Evolutionary conservation across 2,797 vertebrate genomes (phyloP).

Genomic region (Sebastolobus altivelis): DNA sequence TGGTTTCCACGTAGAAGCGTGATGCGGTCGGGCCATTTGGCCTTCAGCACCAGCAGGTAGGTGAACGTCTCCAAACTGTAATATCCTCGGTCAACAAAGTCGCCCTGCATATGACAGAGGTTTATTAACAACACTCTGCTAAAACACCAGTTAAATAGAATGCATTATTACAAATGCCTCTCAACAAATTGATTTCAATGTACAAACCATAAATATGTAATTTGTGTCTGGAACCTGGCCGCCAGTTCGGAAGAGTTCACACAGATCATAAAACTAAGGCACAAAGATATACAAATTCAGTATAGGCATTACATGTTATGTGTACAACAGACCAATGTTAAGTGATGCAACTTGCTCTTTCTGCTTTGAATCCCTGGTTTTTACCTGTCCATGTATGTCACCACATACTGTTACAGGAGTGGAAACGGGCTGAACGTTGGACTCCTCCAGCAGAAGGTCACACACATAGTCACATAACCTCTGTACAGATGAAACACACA

Average conservation of each 20-base stretch:
- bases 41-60: constrained; percentile 96
- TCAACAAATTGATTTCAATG: background rate
- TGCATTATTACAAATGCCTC: background rate
- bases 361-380: background rate
- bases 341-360: background rate
- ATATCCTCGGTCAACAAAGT: constrained; percentile 98
- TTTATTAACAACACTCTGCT: background rate
- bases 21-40: constrained; percentile 98
- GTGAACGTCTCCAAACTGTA: constrained; percentile 98
- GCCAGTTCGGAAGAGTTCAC: constrained; percentile 97
- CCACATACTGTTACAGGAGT: constrained; percentile 98
- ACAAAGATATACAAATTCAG: constrained; percentile 5
- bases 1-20: constrained; percentile 97
- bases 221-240: constrained; percentile 98
- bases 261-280: constrained; percentile 94
- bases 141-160: background rate
- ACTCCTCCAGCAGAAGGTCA: constrained; percentile 96
- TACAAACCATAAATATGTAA: constrained; percentile 97
- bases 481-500: constrained; percentile 70
- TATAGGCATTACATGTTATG: background rate
- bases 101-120: constrained; percentile 85
- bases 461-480: constrained; percentile 98
- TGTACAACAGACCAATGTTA: background rate
- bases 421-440: constrained; percentile 97
- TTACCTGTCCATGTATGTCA: constrained; percentile 98